Evolutionary conservation across 2,797 vertebrate genomes (phyloP).

Genomic region (Anableps anableps): DNA sequence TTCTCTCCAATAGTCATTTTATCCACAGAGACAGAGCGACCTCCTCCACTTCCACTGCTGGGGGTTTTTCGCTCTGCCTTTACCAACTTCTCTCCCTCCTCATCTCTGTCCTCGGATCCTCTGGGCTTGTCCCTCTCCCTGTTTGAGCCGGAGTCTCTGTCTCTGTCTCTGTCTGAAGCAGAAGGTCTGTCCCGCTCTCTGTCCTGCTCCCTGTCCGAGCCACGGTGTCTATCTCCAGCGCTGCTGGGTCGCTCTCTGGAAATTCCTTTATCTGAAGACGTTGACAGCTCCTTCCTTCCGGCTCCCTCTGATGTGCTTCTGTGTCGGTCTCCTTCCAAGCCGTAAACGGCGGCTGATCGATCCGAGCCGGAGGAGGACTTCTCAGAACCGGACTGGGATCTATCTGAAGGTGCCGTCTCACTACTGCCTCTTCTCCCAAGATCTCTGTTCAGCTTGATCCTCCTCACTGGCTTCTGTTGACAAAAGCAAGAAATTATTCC

Average conservation of each 20-base stretch:
- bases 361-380: constrained; percentile 53
- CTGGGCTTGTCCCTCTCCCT: constrained; percentile 16
- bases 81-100: constrained; percentile 43
- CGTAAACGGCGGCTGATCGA: constrained; percentile 27
- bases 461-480: constrained; percentile 79
- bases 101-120: constrained; percentile 60
- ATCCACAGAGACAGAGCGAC: constrained; percentile 74
- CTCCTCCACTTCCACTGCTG: constrained; percentile 32
- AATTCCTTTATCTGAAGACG: constrained; percentile 54
- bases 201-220: constrained; percentile 60
- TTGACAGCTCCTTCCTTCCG: constrained; percentile 59
- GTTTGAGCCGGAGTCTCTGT: constrained; percentile 57
- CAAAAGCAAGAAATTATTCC: not conserved
- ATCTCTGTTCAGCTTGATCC: constrained; percentile 96
- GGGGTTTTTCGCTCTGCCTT: constrained; percentile 59
- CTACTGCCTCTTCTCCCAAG: constrained; percentile 90
- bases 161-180: constrained; percentile 66
- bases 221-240: constrained; percentile 53
- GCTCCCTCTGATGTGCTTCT: constrained; percentile 70
- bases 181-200: constrained; percentile 52
- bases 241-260: constrained; percentile 59
- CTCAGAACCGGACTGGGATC: constrained; percentile 42
- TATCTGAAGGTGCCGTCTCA: constrained; percentile 70
- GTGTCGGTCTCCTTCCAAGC: constrained; percentile 51
- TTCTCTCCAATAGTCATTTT: constrained; percentile 77